phyloP scores from a whole-genome alignment of 1,140 invertebrate species.

The Archegozetes longisetosus region DNA sequence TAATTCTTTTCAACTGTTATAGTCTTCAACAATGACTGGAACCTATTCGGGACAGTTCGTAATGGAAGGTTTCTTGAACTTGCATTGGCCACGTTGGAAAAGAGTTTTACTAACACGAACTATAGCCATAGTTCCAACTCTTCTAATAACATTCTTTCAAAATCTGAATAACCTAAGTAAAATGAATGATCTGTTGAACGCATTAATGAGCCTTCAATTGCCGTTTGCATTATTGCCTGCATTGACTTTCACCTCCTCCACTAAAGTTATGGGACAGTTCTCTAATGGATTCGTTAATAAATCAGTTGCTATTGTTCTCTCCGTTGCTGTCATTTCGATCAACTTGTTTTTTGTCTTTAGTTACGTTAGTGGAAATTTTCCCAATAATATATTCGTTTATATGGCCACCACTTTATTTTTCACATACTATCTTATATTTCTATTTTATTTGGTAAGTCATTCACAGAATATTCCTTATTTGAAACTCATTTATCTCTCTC shows the following conservation, averaged over 20 bases:
- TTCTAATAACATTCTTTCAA: conserved; percentile 54
- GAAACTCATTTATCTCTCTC: conserved; percentile 5
- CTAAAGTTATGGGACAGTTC: conserved; percentile 65
- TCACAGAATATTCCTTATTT: neutral
- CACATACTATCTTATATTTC: conserved; percentile 15
- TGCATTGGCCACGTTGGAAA: conserved; percentile 75
- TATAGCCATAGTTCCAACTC: conserved; percentile 77
- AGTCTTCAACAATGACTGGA: conserved; percentile 36
- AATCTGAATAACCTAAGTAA: conserved; percentile 54
- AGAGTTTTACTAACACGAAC: conserved; percentile 66
- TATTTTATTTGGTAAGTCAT: conserved; percentile 17
- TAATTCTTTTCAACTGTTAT: neutral
- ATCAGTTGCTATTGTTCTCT: conserved; percentile 10
- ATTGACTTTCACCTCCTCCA: conserved; percentile 67
- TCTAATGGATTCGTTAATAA: conserved; percentile 11
- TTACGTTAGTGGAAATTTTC: conserved; percentile 26
- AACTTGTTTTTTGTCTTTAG: conserved; percentile 17
- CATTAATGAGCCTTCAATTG: conserved; percentile 67
- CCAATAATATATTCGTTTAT: neutral
- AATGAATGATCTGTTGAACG: conserved; percentile 82
- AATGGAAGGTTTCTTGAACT: conserved; percentile 63
- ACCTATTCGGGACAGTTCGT: conserved; percentile 42
- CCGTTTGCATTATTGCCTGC: conserved; percentile 70
- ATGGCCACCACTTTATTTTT: conserved; percentile 3
- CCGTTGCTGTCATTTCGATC: conserved; percentile 15